Evolutionary conservation across 2,888 invertebrate genomes (phyloP).

Genomic region (Lathronympha strigana): DNA sequence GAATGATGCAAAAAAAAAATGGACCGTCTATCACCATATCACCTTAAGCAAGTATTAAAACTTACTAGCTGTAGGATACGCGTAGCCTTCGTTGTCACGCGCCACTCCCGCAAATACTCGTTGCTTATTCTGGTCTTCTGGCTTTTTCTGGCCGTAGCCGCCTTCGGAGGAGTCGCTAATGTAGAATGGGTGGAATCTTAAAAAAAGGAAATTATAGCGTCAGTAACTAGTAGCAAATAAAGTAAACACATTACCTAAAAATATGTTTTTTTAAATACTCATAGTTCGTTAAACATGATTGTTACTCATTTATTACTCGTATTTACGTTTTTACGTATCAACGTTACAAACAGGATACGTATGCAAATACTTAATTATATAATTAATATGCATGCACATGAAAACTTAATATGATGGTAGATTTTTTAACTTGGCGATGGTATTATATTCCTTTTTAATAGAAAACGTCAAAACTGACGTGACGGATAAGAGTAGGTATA

Average conservation of each 20-base stretch:
- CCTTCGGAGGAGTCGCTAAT: slow-evolving; percentile 94
- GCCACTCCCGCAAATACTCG: slow-evolving; percentile 92
- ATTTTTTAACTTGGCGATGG: neutral
- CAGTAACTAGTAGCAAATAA: no score
- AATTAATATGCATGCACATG: no score
- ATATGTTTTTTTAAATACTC: neutral
- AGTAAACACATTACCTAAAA: no score
- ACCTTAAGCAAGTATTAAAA: no score
- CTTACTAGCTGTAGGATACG: slow-evolving; percentile 90
- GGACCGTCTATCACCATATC: no score
- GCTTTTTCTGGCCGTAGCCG: slow-evolving; percentile 91
- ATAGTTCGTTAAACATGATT: neutral
- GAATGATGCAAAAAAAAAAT: no score
- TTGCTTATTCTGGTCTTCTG: slow-evolving; percentile 88
- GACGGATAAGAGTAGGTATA: neutral
- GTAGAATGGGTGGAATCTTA: slow-evolving; percentile 94
- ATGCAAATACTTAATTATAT: no score
- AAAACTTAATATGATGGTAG: neutral
- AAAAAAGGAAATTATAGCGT: neutral
- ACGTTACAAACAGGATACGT: no score
- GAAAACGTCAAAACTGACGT: slow-evolving; percentile 3
- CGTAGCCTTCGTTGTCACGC: slow-evolving; percentile 89
- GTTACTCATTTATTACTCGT: no score
- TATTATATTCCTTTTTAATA: slow-evolving; percentile 15
- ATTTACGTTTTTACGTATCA: no score